These are phyloP conservation scores for Oscheius sp. DNA, from an alignment of 2,888 invertebrate species.

Conservation along the genomic window DNA sequence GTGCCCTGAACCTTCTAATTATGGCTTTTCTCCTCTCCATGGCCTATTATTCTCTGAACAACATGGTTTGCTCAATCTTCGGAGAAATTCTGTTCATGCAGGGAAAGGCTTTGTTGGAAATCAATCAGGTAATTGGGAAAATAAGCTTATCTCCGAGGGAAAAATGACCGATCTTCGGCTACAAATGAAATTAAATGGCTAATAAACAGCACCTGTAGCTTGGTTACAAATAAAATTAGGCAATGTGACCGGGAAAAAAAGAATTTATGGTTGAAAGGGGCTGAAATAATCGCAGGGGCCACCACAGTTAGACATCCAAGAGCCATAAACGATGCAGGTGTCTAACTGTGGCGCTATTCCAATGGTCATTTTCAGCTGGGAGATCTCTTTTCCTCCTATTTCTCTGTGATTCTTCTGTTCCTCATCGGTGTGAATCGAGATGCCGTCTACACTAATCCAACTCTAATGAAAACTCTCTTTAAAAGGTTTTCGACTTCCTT, in stretches of 20 bases:
- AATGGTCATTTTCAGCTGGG: slow-evolving; percentile 10
- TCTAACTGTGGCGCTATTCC: too few species aligned
- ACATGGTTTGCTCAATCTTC: slow-evolving; percentile 13
- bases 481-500: neutral
- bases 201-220: neutral
- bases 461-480: slow-evolving; percentile 10
- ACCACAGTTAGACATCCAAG: too few species aligned
- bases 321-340: too few species aligned
- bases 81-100: slow-evolving; percentile 8
- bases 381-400: slow-evolving; percentile 24
- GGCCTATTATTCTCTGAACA: slow-evolving; percentile 2
- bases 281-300: too few species aligned
- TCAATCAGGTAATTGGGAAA: slow-evolving; percentile 10
- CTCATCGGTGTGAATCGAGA: slow-evolving; percentile 19
- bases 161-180: neutral
- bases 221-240: too few species aligned
- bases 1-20: slow-evolving; percentile 12
- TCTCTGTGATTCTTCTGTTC: slow-evolving; percentile 13
- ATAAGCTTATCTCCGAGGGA: neutral
- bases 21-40: slow-evolving; percentile 14
- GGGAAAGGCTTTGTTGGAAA: neutral
- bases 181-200: neutral
- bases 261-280: too few species aligned
- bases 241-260: too few species aligned
- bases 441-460: slow-evolving; percentile 6